Percentiles rank a stretch among this genome's conserved stretches.
These are phyloP conservation scores for Varecia variegata DNA, from an alignment of 2,797 vertebrate genomes.

Conservation along the genomic window DNA sequence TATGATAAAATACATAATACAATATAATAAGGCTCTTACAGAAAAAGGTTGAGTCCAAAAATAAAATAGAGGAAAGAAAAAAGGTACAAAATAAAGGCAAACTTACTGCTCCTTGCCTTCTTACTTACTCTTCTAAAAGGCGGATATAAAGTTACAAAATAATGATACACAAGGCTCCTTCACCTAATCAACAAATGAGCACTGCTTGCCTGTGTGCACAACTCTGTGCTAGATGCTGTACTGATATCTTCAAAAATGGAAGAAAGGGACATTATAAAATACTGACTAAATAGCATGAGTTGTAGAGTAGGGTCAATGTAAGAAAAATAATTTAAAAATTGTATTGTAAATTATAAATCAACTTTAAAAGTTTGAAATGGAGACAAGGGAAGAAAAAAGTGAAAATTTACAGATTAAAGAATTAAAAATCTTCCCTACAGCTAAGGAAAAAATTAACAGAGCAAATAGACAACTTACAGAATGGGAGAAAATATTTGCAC, in stretches of 20 bases:
- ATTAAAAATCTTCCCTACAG: neutral
- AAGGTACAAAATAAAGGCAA: neutral
- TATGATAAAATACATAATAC: neutral
- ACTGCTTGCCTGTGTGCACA: neutral
- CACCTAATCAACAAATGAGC: no score
- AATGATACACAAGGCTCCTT: neutral
- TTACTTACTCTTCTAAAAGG: neutral
- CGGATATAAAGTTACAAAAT: neutral
- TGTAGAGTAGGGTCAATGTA: neutral
- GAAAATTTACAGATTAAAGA: neutral
- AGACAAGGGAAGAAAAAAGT: neutral
- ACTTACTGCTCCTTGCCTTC: neutral
- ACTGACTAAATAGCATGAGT: neutral
- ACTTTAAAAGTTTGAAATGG: neutral
- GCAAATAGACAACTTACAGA: no score
- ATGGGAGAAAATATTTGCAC: no score
- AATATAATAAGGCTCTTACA: neutral
- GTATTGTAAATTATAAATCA: neutral
- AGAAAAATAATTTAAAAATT: neutral
- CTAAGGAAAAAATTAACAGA: no score
- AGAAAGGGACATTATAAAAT: neutral
- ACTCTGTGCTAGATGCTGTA: neutral
- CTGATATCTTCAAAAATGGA: neutral
- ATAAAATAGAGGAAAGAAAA: neutral
- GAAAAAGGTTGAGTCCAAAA: neutral